Percentiles rank a stretch among this genome's conserved stretches.
Conservation (phyloP, 2,888 invertebrate genomes). For the Chloroclystis v-ata region DNA sequence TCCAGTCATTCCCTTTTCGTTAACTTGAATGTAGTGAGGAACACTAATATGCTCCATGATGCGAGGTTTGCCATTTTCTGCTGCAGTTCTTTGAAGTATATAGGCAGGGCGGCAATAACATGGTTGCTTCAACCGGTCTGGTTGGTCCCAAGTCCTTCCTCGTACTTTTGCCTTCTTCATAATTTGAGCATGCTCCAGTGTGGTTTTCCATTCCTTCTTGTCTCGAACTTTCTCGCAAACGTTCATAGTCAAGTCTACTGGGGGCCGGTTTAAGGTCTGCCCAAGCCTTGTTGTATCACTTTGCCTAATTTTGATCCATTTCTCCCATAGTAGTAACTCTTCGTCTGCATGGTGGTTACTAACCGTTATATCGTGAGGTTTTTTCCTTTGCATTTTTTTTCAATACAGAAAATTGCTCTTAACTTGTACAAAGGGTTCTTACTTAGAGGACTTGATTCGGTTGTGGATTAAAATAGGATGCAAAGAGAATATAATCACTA, state of each 20-base stretch:
- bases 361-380: conserved; percentile 25
- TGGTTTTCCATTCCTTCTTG: conserved; percentile 55
- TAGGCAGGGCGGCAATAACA: conserved; percentile 56
- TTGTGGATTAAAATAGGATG: too few relatives aligned
- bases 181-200: conserved; percentile 58
- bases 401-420: neutral
- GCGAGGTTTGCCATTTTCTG: conserved; percentile 50
- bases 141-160: conserved; percentile 53
- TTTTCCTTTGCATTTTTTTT: conserved; percentile 25
- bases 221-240: conserved; percentile 46
- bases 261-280: conserved; percentile 38
- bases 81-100: conserved; percentile 51
- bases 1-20: conserved; percentile 54
- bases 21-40: conserved; percentile 49
- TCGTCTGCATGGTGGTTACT: conserved; percentile 39
- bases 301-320: conserved; percentile 60
- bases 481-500: too few relatives aligned
- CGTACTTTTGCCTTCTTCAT: conserved; percentile 43
- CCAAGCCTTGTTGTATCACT: conserved; percentile 50
- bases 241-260: conserved; percentile 62
- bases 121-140: conserved; percentile 47
- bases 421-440: too few relatives aligned
- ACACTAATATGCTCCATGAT: conserved; percentile 59
- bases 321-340: conserved; percentile 60
- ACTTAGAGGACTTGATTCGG: too few relatives aligned